phyloP scores from a whole-genome alignment of 2,888 invertebrate genomes.

The Cheiracanthium punctorium region DNA sequence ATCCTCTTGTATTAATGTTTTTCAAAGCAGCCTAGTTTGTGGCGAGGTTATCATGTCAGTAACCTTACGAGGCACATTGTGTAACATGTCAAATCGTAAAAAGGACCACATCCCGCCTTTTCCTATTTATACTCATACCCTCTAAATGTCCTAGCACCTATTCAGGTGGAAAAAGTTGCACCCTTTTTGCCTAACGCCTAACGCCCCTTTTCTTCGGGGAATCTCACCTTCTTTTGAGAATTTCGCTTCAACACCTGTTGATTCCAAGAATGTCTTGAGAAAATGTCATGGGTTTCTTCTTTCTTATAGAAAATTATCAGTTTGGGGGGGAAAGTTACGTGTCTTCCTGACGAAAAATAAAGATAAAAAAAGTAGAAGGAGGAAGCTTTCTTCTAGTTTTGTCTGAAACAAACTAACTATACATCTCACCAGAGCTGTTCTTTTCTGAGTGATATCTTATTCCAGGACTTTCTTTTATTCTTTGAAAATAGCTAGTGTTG shows the following conservation, averaged over 20 bases:
- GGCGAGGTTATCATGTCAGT: background rate
- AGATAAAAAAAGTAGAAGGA: background rate
- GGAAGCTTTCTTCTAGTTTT: background rate
- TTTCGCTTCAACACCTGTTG: conserved; percentile 50
- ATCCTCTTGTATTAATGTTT: too few species aligned
- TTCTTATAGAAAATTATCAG: background rate
- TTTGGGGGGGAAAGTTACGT: conserved; percentile 11
- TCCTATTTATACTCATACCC: background rate
- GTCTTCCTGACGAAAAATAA: conserved; percentile 14
- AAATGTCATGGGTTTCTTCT: background rate
- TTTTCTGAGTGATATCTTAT: too few species aligned
- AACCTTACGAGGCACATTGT: conserved; percentile 17
- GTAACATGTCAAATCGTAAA: background rate
- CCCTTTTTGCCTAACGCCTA: conserved; percentile 1
- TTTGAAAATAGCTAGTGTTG: too few species aligned
- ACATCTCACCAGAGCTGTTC: too few species aligned
- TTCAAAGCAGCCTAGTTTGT: background rate
- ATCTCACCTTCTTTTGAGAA: conserved; percentile 27
- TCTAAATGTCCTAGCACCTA: conserved; percentile 6
- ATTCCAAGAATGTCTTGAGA: conserved; percentile 7
- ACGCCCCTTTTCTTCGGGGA: conserved; percentile 32
- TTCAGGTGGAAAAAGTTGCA: conserved; percentile 33
- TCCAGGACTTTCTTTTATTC: too few species aligned
- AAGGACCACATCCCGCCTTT: conserved; percentile 6
- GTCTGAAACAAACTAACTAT: too few species aligned